Evolutionary conservation across 2,888 invertebrate genomes (phyloP).

Genomic region (Scotopteryx bipunctaria): DNA sequence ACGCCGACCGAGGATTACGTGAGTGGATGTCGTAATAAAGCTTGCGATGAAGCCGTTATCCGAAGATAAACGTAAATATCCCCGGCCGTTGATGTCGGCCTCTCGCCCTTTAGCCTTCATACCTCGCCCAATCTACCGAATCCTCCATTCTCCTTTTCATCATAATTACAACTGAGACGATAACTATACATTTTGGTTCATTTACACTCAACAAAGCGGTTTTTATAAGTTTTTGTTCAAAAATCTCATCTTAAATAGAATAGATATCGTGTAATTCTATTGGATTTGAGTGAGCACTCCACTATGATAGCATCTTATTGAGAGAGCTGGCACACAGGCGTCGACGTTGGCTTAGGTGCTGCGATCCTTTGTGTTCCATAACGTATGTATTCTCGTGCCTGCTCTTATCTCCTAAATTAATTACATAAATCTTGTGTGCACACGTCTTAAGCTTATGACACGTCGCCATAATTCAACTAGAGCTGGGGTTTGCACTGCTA

Average conservation of each 20-base stretch:
- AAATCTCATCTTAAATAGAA: too few relatives aligned
- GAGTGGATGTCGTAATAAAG: conserved; percentile 84
- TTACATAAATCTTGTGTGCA: conserved; percentile 83
- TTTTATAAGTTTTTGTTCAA: too few relatives aligned
- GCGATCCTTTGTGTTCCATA: conserved; percentile 66
- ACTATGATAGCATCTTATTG: conserved; percentile 41
- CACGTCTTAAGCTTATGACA: conserved; percentile 82
- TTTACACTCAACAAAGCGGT: not conserved
- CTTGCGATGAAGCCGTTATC: conserved; percentile 83
- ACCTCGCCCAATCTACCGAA: conserved; percentile 15
- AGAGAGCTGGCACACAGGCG: conserved; percentile 40
- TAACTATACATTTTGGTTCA: conserved; percentile 34
- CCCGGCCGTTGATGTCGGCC: conserved; percentile 69
- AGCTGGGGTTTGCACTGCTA: conserved; percentile 73
- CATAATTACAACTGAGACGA: conserved; percentile 50
- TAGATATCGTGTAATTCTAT: conserved; percentile 32
- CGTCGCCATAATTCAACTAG: conserved; percentile 77
- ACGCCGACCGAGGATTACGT: conserved; percentile 81
- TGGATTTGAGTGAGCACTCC: conserved; percentile 24
- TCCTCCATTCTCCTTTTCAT: conserved; percentile 41
- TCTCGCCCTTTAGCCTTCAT: conserved; percentile 48
- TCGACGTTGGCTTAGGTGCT: conserved; percentile 45
- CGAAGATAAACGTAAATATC: conserved; percentile 83
- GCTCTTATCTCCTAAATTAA: conserved; percentile 82
- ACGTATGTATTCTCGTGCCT: conserved; percentile 68